phyloP scores from a whole-genome alignment of 2,888 invertebrate genomes.

The Eupithecia vulgata region DNA sequence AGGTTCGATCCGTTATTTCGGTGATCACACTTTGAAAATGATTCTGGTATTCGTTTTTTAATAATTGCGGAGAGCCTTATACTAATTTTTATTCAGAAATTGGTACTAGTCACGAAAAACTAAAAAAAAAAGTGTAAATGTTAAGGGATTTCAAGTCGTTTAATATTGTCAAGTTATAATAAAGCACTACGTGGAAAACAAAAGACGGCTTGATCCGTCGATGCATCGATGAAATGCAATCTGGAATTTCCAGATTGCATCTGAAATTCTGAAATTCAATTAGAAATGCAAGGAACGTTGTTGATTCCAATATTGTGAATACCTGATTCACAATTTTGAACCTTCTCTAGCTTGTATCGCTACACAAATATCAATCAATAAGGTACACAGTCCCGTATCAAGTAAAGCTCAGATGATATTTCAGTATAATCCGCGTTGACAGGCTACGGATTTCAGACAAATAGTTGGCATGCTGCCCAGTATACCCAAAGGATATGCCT shows the following conservation, averaged over 20 bases:
- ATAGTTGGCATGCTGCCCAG: conserved; percentile 1
- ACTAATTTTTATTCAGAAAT: too few species aligned
- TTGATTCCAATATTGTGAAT: background rate
- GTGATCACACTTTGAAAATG: too few species aligned
- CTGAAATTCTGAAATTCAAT: background rate
- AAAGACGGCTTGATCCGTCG: background rate
- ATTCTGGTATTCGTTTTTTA: too few species aligned
- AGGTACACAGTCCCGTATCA: conserved; percentile 7
- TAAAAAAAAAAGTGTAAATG: too few species aligned
- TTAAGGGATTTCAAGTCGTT: too few species aligned
- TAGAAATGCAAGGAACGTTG: background rate
- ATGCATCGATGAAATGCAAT: background rate
- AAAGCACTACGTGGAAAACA: background rate
- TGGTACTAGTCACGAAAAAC: too few species aligned
- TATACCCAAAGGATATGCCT: background rate
- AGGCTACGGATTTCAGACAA: background rate
- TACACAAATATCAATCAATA: conserved; percentile 4
- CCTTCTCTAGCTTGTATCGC: background rate
- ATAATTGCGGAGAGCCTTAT: too few species aligned
- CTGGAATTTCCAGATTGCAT: background rate
- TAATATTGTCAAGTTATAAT: too few species aligned
- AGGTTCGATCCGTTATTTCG: too few species aligned
- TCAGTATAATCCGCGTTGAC: conserved; percentile 6
- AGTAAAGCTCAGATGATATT: background rate
- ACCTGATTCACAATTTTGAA: background rate